Conservation (phyloP, 2,113 vertebrate species). For the Sturnus vulgaris region DNA sequence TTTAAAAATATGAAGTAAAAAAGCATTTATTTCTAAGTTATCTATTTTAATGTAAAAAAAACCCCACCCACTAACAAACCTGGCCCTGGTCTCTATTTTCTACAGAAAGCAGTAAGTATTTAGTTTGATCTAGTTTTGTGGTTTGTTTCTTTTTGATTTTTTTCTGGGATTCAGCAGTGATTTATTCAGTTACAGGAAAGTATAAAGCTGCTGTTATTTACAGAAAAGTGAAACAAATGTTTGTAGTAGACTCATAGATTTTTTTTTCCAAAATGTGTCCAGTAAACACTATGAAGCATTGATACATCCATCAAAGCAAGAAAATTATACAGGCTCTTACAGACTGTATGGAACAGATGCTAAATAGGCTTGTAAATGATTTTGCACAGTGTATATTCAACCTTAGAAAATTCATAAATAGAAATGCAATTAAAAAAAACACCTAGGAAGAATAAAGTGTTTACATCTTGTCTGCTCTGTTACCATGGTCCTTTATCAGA, state of each 20-base stretch:
- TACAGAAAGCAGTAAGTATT: background rate
- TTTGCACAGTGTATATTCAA: background rate
- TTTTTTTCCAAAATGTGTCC: background rate
- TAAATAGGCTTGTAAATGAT: background rate
- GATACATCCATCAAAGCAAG: background rate
- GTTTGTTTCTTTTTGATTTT: background rate
- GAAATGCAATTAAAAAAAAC: background rate
- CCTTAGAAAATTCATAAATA: background rate
- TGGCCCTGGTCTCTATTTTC: background rate
- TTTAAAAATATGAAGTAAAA: background rate
- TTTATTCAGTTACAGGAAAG: background rate
- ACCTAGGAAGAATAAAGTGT: background rate
- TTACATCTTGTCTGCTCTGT: background rate
- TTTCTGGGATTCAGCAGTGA: background rate
- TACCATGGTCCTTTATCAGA: background rate
- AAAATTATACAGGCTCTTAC: background rate
- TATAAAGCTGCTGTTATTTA: background rate
- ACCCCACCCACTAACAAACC: background rate
- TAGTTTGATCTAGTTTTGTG: background rate
- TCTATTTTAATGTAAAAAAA: background rate
- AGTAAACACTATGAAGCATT: background rate
- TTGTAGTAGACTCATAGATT: background rate
- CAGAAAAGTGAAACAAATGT: slow-evolving; percentile 7
- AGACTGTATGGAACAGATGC: background rate
- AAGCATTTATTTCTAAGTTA: background rate